These are phyloP conservation scores for Glossosoma conforme DNA, from an alignment of 1,140 invertebrate genomes.

Conservation along the genomic window DNA sequence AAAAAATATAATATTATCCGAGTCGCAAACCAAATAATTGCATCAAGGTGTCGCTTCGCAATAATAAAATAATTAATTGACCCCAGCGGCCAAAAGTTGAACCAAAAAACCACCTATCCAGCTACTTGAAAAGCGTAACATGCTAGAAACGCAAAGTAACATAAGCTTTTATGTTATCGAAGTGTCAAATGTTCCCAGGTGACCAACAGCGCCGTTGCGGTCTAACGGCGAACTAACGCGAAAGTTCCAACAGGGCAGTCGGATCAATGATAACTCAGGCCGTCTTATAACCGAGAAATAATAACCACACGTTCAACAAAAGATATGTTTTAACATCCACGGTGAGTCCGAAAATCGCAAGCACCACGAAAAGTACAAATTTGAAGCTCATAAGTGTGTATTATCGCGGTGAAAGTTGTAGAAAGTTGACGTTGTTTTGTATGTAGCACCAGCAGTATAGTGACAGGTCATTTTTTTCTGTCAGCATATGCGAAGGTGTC, in stretches of 20 bases:
- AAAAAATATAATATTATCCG: too few relatives aligned
- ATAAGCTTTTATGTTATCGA: too few relatives aligned
- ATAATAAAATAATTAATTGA: too few relatives aligned
- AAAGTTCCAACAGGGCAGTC: conserved; percentile 50
- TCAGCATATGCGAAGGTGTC: conserved; percentile 40
- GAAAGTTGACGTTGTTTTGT: conserved; percentile 24
- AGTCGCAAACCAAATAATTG: too few relatives aligned
- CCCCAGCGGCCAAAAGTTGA: too few relatives aligned
- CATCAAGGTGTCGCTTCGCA: too few relatives aligned
- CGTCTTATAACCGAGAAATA: conserved; percentile 8
- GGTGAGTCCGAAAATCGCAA: conserved; percentile 6
- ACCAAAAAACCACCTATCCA: too few relatives aligned
- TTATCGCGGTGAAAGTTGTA: conserved; percentile 39
- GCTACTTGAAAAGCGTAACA: too few relatives aligned
- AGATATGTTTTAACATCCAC: conserved; percentile 14
- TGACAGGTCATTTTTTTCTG: conserved; percentile 43
- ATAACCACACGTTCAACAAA: conserved; percentile 6
- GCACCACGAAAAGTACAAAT: background rate
- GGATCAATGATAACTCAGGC: conserved; percentile 41
- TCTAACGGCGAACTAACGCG: conserved; percentile 2
- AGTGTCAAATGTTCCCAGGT: background rate
- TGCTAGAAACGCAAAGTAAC: too few relatives aligned
- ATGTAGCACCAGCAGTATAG: conserved; percentile 42
- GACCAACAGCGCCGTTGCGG: conserved; percentile 16
- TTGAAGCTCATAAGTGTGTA: background rate